Evolutionary conservation across 2,113 vertebrate genomes (phyloP).

Genomic region (Penelope pileata): DNA sequence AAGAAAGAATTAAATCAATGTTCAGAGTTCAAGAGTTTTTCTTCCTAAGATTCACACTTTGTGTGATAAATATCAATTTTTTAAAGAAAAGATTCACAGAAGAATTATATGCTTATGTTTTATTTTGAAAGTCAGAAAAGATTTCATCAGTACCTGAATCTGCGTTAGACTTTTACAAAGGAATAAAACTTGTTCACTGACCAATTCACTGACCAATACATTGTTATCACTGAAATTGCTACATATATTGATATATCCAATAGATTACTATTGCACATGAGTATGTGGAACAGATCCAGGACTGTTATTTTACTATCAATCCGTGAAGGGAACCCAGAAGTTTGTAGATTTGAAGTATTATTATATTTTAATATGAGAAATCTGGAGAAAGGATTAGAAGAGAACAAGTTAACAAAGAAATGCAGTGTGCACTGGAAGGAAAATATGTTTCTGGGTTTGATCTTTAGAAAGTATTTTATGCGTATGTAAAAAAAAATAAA

Average conservation of each 20-base stretch:
- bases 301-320: background rate
- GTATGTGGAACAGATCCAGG: background rate
- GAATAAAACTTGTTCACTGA: background rate
- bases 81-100: background rate
- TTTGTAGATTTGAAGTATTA: background rate
- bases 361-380: constrained; percentile 7
- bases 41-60: fast-evolving
- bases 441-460: background rate
- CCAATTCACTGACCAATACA: background rate
- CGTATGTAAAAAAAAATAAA: background rate
- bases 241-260: too few relatives aligned
- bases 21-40: background rate
- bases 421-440: background rate
- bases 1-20: background rate
- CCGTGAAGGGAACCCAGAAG: background rate
- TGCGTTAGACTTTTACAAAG: background rate
- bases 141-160: background rate
- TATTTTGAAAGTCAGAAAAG: background rate
- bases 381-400: background rate
- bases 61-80: background rate
- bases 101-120: background rate
- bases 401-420: background rate
- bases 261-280: background rate
- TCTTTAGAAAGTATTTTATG: background rate
- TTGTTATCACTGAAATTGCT: background rate